Evolutionary conservation across 2,797 vertebrate species (phyloP), one percentile per base, ranked within the genome.

Genomic region (Gadopsis bispinosus): DNA sequence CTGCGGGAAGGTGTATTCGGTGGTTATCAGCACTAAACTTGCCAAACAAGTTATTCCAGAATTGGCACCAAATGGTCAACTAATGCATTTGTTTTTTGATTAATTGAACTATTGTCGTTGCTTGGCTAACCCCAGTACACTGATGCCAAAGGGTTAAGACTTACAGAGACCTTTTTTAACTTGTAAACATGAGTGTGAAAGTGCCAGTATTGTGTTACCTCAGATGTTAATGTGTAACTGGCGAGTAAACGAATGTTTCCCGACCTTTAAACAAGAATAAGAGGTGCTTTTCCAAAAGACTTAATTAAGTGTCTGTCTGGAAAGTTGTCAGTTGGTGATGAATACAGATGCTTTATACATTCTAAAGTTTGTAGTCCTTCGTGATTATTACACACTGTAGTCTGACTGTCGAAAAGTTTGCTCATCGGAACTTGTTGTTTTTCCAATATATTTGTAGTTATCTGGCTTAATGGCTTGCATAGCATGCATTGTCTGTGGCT

Each of bases 161-260:
- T 19, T 62, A 2, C 2, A 22, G 16, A 62, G 33, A n/a, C 4
- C 17, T n/a, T 53, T 37, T 48, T 45, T 16, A 31, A 8, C 2
- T 12, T 31, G 9, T 8, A 33, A 55, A 45, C 5, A 13, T 13
- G 1, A 26, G 58, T 11, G 59, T 16, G 31, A 48, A 69, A n/a
- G 31, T 39, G 19, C 29, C 35, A 16, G 72, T 41, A 31, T 68
- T 43, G 4, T 37, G 19, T 75, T 70, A 56, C 60, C 37, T 61
- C 13, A 16, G 20, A 56, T 53, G 83, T 80, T 73, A 80, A 84
- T 83, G 68, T 83, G 59, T 85, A 85, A 83, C 83, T 69, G 16
- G 41, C 11, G 5, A 51, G 70, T 22, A 73, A 64, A 55, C 56
- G 22, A 33, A 59, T 39, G 14, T 43, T 62, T 62, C 9, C 19